Evolutionary conservation across 2,797 vertebrate species (phyloP).

Genomic region (Falco columbarius): DNA sequence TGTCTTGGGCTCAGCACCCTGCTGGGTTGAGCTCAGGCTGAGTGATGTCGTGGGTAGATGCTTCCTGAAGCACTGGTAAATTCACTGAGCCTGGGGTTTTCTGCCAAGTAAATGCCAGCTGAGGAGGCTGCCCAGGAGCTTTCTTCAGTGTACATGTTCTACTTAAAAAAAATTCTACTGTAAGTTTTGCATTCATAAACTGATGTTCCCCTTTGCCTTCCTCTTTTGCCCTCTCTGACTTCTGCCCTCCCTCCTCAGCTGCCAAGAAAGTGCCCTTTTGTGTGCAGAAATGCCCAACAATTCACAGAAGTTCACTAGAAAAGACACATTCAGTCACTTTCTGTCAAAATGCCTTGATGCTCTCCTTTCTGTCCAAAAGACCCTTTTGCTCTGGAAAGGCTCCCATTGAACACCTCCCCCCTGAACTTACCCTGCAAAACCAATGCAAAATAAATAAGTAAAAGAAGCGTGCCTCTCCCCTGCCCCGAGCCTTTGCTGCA

Average conservation of each 20-base stretch:
- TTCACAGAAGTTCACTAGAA: slow-evolving; percentile 72
- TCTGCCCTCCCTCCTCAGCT: slow-evolving; percentile 57
- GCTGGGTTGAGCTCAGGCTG: neutral
- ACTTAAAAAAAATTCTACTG: slow-evolving; percentile 54
- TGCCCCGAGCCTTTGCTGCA: neutral
- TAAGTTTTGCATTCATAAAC: slow-evolving; percentile 79
- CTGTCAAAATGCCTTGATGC: slow-evolving; percentile 55
- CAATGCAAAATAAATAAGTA: slow-evolving; percentile 55
- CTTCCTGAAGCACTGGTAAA: slow-evolving; percentile 49
- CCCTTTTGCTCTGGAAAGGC: slow-evolving; percentile 38
- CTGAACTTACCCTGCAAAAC: slow-evolving; percentile 37
- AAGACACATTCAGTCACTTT: slow-evolving; percentile 70
- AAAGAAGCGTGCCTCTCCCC: neutral
- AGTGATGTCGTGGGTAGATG: neutral
- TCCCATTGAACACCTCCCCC: slow-evolving; percentile 4
- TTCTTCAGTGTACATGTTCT: slow-evolving; percentile 64
- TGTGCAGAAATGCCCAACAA: slow-evolving; percentile 52
- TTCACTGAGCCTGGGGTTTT: slow-evolving; percentile 58
- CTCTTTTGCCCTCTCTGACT: slow-evolving; percentile 72
- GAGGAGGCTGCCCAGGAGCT: slow-evolving; percentile 59
- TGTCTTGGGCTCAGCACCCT: neutral
- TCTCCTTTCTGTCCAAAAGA: slow-evolving; percentile 50
- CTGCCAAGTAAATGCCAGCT: slow-evolving; percentile 72
- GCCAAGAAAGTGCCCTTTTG: slow-evolving; percentile 74
- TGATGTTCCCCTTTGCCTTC: slow-evolving; percentile 66